Conservation (phyloP, 2,888 invertebrate genomes). For the Anarsia innoxiella region DNA sequence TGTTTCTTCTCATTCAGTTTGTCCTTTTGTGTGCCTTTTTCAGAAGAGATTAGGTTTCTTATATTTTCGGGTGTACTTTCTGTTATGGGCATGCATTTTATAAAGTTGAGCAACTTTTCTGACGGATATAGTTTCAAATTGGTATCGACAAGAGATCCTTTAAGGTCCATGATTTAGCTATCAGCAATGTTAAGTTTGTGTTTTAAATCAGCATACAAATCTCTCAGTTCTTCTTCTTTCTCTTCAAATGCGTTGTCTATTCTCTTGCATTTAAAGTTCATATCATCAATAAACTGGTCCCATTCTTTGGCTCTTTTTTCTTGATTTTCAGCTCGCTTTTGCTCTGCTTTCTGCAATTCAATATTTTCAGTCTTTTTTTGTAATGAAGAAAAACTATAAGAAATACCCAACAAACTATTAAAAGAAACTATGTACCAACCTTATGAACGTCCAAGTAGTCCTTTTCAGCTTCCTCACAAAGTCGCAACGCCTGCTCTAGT, state of each 20-base stretch:
- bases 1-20: constrained; percentile 18
- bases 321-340: constrained; percentile 40
- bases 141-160: constrained; percentile 77
- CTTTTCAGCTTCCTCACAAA: constrained; percentile 77
- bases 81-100: no score
- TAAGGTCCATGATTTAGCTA: constrained; percentile 65
- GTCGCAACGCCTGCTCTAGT: constrained; percentile 77
- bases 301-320: constrained; percentile 74
- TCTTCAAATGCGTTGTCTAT: constrained; percentile 86
- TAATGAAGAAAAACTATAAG: no score
- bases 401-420: no score
- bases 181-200: constrained; percentile 79
- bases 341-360: constrained; percentile 37
- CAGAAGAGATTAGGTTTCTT: no score
- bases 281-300: constrained; percentile 85
- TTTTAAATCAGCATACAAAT: constrained; percentile 84
- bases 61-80: no score
- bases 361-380: no score
- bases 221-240: constrained; percentile 84
- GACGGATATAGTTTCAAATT: constrained; percentile 79
- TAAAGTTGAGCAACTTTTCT: constrained; percentile 69
- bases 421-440: no score
- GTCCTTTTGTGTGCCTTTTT: background rate
- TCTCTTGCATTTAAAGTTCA: constrained; percentile 83
- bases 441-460: constrained; percentile 73